These are phyloP conservation scores for Thalassophryne amazonica DNA, from an alignment of 2,797 vertebrate genomes.

Conservation along the genomic window DNA sequence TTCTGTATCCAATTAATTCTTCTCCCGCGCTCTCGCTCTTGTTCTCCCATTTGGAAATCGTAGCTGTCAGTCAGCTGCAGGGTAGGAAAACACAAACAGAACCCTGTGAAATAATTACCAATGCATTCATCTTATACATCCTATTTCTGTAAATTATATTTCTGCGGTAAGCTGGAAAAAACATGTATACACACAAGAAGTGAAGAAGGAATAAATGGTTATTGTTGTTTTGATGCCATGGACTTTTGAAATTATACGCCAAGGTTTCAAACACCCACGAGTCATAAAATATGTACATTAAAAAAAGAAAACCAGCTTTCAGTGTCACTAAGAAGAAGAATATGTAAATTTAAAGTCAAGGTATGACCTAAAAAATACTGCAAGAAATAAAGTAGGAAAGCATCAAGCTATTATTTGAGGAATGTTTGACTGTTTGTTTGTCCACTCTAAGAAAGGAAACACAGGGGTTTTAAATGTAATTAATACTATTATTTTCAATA, in stretches of 20 bases:
- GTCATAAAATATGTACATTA: conserved; percentile 23
- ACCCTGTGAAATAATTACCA: conserved; percentile 64
- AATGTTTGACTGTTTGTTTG: no score
- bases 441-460: no score
- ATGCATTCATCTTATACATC: conserved; percentile 61
- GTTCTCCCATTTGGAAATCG: conserved; percentile 71
- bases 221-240: conserved; percentile 39
- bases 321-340: conserved; percentile 13
- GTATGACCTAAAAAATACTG: conserved; percentile 17
- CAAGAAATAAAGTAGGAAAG: conserved; percentile 5
- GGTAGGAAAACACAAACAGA: conserved; percentile 70
- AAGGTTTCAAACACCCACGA: conserved; percentile 26
- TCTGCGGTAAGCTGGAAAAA: conserved; percentile 44
- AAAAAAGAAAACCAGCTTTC: conserved; percentile 19
- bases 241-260: conserved; percentile 43
- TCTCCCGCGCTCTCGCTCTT: conserved; percentile 61
- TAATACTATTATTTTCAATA: no score
- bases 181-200: conserved; percentile 19
- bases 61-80: conserved; percentile 77
- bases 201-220: conserved; percentile 40
- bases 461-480: no score
- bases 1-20: conserved; percentile 83
- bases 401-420: no score
- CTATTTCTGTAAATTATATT: conserved; percentile 43
- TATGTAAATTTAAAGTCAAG: background rate